phyloP scores from a whole-genome alignment of 1,140 invertebrate genomes.

The Lordiphosa stackelbergi region DNA sequence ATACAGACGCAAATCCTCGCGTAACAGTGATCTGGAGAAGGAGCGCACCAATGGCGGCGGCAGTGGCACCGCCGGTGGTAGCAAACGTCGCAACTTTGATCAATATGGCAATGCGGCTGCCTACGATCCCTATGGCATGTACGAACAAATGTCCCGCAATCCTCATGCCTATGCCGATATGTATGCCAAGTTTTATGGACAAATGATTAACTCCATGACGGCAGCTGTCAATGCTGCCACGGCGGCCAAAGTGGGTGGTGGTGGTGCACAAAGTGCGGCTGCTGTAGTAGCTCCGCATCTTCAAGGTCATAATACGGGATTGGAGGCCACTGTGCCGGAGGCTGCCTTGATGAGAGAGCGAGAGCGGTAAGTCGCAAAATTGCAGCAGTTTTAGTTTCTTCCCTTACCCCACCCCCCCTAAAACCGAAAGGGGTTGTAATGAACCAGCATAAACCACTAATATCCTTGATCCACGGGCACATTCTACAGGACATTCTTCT shows the following conservation, averaged over 20 bases:
- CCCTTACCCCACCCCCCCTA: neutral
- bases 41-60: constrained; percentile 41
- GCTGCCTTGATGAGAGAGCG: constrained; percentile 78
- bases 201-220: constrained; percentile 56
- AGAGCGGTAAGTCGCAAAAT: constrained; percentile 82
- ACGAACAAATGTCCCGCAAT: constrained; percentile 87
- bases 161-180: constrained; percentile 86
- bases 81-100: constrained; percentile 76
- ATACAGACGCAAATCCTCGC: constrained; percentile 68
- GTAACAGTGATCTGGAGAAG: constrained; percentile 68
- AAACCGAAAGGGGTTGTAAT: neutral
- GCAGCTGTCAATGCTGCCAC: constrained; percentile 36
- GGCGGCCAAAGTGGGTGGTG: constrained; percentile 19
- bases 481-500: too few relatives aligned
- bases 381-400: neutral
- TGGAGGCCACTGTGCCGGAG: constrained; percentile 7
- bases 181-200: constrained; percentile 83
- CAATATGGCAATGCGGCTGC: constrained; percentile 78
- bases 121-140: constrained; percentile 76
- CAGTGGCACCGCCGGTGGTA: constrained; percentile 22
- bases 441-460: too few relatives aligned
- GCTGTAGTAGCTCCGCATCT: constrained; percentile 1
- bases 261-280: constrained; percentile 76
- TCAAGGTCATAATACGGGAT: neutral
- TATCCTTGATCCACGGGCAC: too few relatives aligned